Evolutionary conservation across 2,888 invertebrate species (phyloP).

Genomic region (Noctua janthina): DNA sequence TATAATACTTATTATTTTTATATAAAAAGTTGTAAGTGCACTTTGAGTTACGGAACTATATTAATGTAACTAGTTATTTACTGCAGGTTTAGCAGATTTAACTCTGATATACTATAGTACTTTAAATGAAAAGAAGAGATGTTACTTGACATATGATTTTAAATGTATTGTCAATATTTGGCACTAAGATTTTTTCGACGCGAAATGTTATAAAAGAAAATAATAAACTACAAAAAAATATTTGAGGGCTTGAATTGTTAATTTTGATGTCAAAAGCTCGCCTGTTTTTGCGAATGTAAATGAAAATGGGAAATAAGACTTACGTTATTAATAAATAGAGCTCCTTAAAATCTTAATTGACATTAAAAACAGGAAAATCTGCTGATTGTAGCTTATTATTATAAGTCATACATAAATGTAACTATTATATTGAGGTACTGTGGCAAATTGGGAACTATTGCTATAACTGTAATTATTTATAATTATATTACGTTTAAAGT

Average conservation of each 20-base stretch:
- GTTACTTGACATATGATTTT: constrained; percentile 61
- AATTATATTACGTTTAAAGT: constrained; percentile 81
- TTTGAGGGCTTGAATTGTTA: constrained; percentile 38
- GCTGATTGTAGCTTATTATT: constrained; percentile 73
- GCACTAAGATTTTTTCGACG: constrained; percentile 63
- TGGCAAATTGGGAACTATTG: constrained; percentile 88
- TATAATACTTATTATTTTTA: constrained; percentile 86
- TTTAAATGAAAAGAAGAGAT: constrained; percentile 51
- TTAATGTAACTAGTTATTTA: constrained; percentile 74
- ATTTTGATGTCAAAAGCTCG: constrained; percentile 48
- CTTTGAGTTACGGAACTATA: constrained; percentile 89
- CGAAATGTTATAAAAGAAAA: constrained; percentile 51
- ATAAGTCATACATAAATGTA: constrained; percentile 76
- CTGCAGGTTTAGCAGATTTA: constrained; percentile 75
- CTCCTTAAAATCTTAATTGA: constrained; percentile 64
- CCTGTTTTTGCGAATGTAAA: constrained; percentile 26
- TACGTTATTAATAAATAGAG: constrained; percentile 63
- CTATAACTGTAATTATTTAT: constrained; percentile 81
- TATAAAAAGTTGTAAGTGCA: constrained; percentile 88
- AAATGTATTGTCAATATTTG: constrained; percentile 67
- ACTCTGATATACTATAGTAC: constrained; percentile 61
- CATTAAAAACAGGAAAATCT: constrained; percentile 71
- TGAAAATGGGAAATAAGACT: constrained; percentile 51
- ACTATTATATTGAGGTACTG: constrained; percentile 88
- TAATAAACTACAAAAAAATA: constrained; percentile 47